phyloP scores from a whole-genome alignment of 2,888 invertebrate species.

The Diarsia dahlii region DNA sequence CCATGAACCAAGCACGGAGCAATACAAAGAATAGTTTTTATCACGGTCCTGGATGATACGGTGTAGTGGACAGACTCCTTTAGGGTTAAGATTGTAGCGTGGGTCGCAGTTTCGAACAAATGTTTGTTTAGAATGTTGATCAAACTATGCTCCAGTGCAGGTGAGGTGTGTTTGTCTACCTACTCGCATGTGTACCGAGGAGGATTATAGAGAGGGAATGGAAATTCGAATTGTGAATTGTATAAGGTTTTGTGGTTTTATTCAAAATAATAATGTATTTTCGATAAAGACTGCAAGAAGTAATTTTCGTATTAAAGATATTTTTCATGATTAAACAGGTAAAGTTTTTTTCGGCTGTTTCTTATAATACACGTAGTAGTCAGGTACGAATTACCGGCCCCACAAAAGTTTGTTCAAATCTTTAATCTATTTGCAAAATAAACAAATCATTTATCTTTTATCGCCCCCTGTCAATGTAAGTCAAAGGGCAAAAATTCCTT shows the following conservation, averaged over 20 bases:
- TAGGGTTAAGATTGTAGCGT: not conserved
- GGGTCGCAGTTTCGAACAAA: not conserved
- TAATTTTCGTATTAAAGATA: not conserved
- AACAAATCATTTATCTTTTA: too few relatives aligned
- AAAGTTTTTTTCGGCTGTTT: not conserved
- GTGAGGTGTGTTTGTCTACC: not conserved
- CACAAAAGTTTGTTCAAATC: too few relatives aligned
- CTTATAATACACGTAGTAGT: too few relatives aligned
- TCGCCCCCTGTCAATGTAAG: not conserved
- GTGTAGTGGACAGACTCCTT: too few relatives aligned
- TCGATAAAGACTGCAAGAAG: not conserved
- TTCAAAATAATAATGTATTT: not conserved
- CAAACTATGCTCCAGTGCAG: not conserved
- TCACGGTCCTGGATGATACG: too few relatives aligned
- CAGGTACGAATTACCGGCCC: too few relatives aligned
- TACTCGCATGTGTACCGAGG: not conserved
- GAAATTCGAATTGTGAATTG: not conserved
- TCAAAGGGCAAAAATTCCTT: not conserved
- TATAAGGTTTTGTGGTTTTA: not conserved
- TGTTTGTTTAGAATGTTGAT: constrained; percentile 6
- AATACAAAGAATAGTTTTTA: too few relatives aligned
- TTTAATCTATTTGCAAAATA: too few relatives aligned
- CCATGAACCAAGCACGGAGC: too few relatives aligned
- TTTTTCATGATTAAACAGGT: constrained; percentile 1
- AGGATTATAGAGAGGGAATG: not conserved